Base-by-base conservation (phyloP, 2,113 vertebrate genomes). In the Pseudorhombus dupliciocellatus region DNA sequence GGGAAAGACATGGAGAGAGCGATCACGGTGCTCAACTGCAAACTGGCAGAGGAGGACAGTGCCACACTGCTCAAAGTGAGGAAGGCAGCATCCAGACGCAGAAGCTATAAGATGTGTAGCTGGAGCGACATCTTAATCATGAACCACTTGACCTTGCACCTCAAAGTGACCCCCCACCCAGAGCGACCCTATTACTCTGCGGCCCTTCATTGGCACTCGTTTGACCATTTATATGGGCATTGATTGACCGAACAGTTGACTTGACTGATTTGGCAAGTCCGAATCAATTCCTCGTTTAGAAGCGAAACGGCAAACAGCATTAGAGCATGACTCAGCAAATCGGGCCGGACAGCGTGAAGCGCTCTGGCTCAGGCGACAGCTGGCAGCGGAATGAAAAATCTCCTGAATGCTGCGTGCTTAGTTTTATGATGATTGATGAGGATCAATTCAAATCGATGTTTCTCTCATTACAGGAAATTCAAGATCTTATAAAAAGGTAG, bases 401-500 rank as follows among this genome's bases (percentile, higher is more conserved):
- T 21, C 9, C 15, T 26, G 9, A 50, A 20, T 4, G 12, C 48
- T 72, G 16, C 12, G 24, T 6, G 6, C n/a, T n/a, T 67, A 59
- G 60, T 16, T 52, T 52, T 52, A 12, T 58, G 10, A 37, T 3
- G 34, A 61, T n/a, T 46, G 12, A 62, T 34, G 24, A 30, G 1
- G 25, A 57, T 28, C 16, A 40, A 10, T 50, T 31, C 42, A 22
- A 51, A 50, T 37, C 1, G 16, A 2, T 20, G 12, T 59, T 78
- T 84, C 25, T 75, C 12, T 89, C 54, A 42, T 81, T 89, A 52
- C 75, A 93, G 93, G 93, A 94, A 72, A 93, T 94, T 79, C 90
- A 93, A 87, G 93, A 91, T 54, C 91, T 93, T 34, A 53, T 91
- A 60, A 92, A 93, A 91, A 92, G 92, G 92, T 78, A 91, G n/a